These are phyloP conservation scores for Marmota flaviventris DNA, from an alignment of 2,113 vertebrate species.

Conservation along the genomic window DNA sequence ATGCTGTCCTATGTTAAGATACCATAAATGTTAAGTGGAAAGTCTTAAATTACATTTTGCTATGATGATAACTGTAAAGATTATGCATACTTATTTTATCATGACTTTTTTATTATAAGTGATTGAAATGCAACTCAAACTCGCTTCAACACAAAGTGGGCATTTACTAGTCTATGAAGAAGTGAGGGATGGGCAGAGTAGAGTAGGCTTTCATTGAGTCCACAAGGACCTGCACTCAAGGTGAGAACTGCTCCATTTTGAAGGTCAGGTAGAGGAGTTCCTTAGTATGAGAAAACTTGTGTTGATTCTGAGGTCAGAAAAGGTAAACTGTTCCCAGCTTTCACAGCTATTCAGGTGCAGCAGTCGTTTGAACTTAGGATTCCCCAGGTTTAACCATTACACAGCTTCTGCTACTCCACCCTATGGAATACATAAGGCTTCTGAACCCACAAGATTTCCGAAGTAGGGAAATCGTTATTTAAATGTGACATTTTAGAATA, in stretches of 20 bases:
- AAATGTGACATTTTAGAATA: conserved; percentile 69
- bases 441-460: not conserved
- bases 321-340: not conserved
- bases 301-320: not conserved
- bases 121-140: conserved; percentile 1
- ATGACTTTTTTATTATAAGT: conserved; percentile 46
- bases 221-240: not conserved
- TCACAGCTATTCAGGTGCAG: not conserved
- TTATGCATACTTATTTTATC: conserved; percentile 34
- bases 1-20: conserved; percentile 53
- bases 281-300: not conserved
- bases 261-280: not conserved
- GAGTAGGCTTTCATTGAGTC: not conserved
- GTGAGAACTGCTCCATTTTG: not conserved
- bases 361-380: not conserved
- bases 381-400: not conserved
- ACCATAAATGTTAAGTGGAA: conserved; percentile 54
- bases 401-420: not conserved
- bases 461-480: conserved; percentile 37
- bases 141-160: not conserved
- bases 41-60: conserved; percentile 17
- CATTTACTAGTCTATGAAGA: not conserved
- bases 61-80: conserved; percentile 20
- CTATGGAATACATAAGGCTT: not conserved
- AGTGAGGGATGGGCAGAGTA: not conserved